Percentiles rank a stretch among this genome's conserved stretches.
phyloP scores from a whole-genome alignment of 2,888 invertebrate species.

The Pheosia gnoma region DNA sequence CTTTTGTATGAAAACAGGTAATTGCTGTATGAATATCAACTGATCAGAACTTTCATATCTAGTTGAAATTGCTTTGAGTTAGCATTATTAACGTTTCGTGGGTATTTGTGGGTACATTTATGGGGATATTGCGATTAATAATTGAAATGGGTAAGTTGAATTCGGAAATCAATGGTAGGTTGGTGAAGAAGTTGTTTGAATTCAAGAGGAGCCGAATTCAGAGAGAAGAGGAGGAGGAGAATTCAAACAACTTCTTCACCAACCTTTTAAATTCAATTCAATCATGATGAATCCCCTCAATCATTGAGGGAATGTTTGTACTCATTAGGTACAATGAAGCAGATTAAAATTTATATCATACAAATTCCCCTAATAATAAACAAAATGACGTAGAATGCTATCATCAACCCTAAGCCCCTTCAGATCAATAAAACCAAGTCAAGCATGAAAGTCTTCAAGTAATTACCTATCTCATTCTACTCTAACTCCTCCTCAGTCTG shows the following conservation, averaged over 20 bases:
- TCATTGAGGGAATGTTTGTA: too few relatives aligned
- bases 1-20: constrained; percentile 30
- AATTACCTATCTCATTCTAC: not conserved
- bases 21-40: constrained; percentile 37
- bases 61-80: constrained; percentile 13
- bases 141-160: not conserved
- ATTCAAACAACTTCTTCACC: too few relatives aligned
- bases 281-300: too few relatives aligned
- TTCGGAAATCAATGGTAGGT: not conserved
- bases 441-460: not conserved
- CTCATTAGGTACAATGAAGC: too few relatives aligned
- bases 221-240: too few relatives aligned
- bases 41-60: constrained; percentile 21
- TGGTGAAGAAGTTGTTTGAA: too few relatives aligned
- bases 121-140: not conserved
- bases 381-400: not conserved
- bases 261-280: too few relatives aligned
- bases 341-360: too few relatives aligned
- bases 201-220: too few relatives aligned
- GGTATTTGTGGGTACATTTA: not conserved
- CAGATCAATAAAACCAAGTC: constrained; percentile 1
- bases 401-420: not conserved
- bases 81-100: not conserved
- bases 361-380: too few relatives aligned
- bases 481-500: not conserved